Evolutionary conservation across 2,888 invertebrate genomes (phyloP).

Genomic region (Agonum fuliginosum): DNA sequence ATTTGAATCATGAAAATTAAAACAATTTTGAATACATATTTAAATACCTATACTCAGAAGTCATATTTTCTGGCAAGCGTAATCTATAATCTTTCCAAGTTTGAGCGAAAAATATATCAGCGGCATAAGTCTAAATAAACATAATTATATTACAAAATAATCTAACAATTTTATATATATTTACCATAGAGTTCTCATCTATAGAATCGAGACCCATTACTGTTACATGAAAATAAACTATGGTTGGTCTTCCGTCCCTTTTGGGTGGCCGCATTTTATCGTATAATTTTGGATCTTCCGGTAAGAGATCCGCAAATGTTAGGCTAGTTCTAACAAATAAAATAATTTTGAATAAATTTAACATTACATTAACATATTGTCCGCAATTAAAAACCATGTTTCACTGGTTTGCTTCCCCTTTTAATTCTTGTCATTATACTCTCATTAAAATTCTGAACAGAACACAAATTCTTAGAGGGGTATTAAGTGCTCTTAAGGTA

Average conservation of each 20-base stretch:
- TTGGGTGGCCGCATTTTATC: slow-evolving; percentile 96
- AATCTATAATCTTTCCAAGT: slow-evolving; percentile 94
- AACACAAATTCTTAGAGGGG: background rate
- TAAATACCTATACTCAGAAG: slow-evolving; percentile 86
- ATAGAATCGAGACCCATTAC: slow-evolving; percentile 97
- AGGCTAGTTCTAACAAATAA: slow-evolving; percentile 79
- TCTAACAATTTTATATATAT: slow-evolving; percentile 59
- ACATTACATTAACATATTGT: background rate
- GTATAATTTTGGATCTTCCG: slow-evolving; percentile 89
- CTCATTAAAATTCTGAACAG: slow-evolving; percentile 5
- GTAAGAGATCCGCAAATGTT: slow-evolving; percentile 88
- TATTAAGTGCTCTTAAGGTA: background rate
- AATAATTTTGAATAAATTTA: slow-evolving; percentile 25
- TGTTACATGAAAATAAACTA: slow-evolving; percentile 93
- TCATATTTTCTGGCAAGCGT: slow-evolving; percentile 92
- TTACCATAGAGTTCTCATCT: slow-evolving; percentile 96
- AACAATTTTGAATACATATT: slow-evolving; percentile 13
- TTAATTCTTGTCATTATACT: no score
- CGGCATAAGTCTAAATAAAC: slow-evolving; percentile 84
- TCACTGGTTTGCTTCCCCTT: background rate
- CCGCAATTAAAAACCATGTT: slow-evolving; percentile 1
- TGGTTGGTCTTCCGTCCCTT: slow-evolving; percentile 90
- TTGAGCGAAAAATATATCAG: slow-evolving; percentile 94
- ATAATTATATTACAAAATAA: slow-evolving; percentile 21
- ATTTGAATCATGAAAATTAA: background rate